phyloP scores from a whole-genome alignment of 2,113 vertebrate species.

The Ictidomys tridecemlineatus region DNA sequence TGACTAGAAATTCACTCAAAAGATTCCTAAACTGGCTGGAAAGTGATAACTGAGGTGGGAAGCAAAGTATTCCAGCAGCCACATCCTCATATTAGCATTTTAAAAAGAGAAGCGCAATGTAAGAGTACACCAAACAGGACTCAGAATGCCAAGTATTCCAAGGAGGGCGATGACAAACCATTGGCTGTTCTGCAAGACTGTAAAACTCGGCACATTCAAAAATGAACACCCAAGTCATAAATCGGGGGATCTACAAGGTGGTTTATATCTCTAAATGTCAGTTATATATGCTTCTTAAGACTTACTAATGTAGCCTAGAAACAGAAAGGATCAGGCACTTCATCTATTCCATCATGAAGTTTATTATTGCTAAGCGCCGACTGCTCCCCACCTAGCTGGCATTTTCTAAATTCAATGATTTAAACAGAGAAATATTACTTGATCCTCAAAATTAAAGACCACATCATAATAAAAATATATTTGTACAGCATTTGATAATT shows the following conservation, averaged over 20 bases:
- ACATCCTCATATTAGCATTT: not conserved
- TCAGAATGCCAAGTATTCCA: not conserved
- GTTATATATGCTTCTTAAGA: not conserved
- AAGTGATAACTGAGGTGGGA: not conserved
- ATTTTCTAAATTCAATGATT: not conserved
- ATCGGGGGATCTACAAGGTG: not conserved
- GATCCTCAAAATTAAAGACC: not conserved
- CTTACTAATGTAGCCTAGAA: not conserved
- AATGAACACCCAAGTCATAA: not conserved
- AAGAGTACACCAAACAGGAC: not conserved
- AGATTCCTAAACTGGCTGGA: not conserved
- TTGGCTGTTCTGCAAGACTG: not conserved
- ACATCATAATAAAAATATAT: not conserved
- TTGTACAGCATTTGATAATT: not conserved
- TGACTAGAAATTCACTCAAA: not conserved
- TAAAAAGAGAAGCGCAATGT: not conserved
- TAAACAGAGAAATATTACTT: not conserved
- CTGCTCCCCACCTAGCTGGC: not conserved
- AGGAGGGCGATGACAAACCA: not conserved
- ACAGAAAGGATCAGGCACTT: not conserved
- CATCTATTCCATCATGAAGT: not conserved
- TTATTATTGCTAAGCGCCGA: not conserved
- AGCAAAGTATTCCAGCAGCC: not conserved
- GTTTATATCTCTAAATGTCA: not conserved
- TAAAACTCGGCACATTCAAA: not conserved